Evolutionary conservation across 2,888 invertebrate species (phyloP), one percentile per base, ranked within the genome.

Genomic region (Clepsis dumicolana): DNA sequence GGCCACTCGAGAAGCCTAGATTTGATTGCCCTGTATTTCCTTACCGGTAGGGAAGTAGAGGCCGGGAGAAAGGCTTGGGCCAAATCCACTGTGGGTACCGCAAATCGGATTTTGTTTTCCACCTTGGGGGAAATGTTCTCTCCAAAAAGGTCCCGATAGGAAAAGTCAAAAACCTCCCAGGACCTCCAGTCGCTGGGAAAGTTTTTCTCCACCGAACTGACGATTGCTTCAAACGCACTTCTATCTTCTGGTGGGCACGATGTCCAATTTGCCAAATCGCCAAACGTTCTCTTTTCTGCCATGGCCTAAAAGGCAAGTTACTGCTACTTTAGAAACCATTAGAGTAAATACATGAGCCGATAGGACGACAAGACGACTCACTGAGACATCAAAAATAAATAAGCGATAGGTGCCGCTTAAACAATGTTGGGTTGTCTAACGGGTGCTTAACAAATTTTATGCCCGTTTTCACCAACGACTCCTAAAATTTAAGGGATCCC

Each of bases 171-270:
- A 4, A 50, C 32, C 7, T 61, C 50, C 61, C 61, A 50, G 8
- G 29, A 32, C 14, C 32, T 21, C 61, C 61, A 61, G 8, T 50
- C 50, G 2, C 14, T 21, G 2, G 61, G 61, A n/a, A 61, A 61
- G n/a, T 50, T 48, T 1, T 27, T 4, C 0, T 53, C 27, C 25
- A 53, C 14, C 2, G 53, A 27, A 3, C 12, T 12, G n/a, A 53
- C 16, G 21, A 50, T 21, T 4, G 50, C 25, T 1, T 12, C 41
- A 2, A 59, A 16, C 0, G 38, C 41, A 5, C 27, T 18, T 24
- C 41, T 16, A 1, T 59, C 59, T 16, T 25, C 59, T 14, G 25
- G 41, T 2, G 38, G 41, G 10, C 21, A 24, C n/a, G 41, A n/a
- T 2, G 14, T n/a, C 3, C 41, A 25, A 41, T n/a, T 25, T 4